A percentile compares a stretch with the other conserved stretches of the same genome.
Evolutionary conservation across 2,888 invertebrate species (phyloP).

Genomic region (Acleris sparsana): DNA sequence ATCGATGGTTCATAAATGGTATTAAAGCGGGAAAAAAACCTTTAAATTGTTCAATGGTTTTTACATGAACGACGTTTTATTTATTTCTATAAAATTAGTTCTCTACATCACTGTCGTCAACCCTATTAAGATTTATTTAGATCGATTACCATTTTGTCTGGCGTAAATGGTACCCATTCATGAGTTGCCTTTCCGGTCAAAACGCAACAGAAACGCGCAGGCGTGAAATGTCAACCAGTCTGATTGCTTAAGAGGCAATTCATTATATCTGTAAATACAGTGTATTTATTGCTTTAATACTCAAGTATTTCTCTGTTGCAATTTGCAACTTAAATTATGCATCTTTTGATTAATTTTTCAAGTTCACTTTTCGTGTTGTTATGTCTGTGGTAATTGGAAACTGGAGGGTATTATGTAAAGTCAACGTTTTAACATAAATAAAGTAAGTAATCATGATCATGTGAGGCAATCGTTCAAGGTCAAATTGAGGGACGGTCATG

Average conservation of each 20-base stretch:
- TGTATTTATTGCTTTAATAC: neutral
- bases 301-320: neutral
- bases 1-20: too few species aligned
- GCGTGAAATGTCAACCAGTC: slow-evolving; percentile 34
- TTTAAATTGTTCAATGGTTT: too few species aligned
- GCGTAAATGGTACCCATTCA: slow-evolving; percentile 22
- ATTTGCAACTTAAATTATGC: neutral
- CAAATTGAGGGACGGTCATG: too few species aligned
- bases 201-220: slow-evolving; percentile 21
- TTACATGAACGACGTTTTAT: too few species aligned
- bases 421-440: too few species aligned
- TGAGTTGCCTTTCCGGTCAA: slow-evolving; percentile 28
- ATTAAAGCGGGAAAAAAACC: too few species aligned
- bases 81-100: too few species aligned
- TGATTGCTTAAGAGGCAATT: slow-evolving; percentile 21
- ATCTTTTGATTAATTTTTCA: neutral
- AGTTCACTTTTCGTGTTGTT: neutral
- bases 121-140: neutral
- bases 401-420: too few species aligned
- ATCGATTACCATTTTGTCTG: neutral
- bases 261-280: slow-evolving; percentile 10
- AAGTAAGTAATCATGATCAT: too few species aligned
- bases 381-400: neutral
- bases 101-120: too few species aligned
- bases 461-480: too few species aligned